phyloP scores from a whole-genome alignment of 2,888 invertebrate genomes.

The Aethes cnicana region DNA sequence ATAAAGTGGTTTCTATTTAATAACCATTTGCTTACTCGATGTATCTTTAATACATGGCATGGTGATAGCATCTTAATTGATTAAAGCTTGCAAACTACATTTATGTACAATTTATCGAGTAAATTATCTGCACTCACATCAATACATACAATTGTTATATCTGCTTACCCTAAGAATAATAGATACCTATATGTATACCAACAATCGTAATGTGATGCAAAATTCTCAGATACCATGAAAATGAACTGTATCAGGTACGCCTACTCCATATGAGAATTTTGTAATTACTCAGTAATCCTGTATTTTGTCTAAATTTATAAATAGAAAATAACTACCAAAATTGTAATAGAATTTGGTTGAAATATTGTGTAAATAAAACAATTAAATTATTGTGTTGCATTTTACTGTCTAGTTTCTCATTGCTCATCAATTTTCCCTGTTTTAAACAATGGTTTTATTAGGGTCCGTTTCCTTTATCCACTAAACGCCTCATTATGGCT shows the following conservation, averaged over 20 bases:
- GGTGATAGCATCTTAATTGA: slow-evolving; percentile 42
- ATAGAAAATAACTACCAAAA: slow-evolving; percentile 64
- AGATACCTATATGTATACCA: slow-evolving; percentile 47
- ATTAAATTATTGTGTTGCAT: slow-evolving; percentile 64
- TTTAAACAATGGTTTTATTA: no score
- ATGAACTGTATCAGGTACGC: slow-evolving; percentile 13
- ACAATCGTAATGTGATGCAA: slow-evolving; percentile 38
- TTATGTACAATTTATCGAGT: slow-evolving; percentile 69
- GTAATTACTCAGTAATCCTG: slow-evolving; percentile 56
- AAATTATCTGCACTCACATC: slow-evolving; percentile 69
- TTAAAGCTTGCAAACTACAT: slow-evolving; percentile 61
- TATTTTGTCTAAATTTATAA: slow-evolving; percentile 67
- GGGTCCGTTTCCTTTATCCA: no score
- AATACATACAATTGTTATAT: slow-evolving; percentile 45
- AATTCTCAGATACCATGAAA: slow-evolving; percentile 47
- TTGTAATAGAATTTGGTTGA: slow-evolving; percentile 73
- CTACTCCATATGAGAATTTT: slow-evolving; percentile 53
- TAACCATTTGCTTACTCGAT: slow-evolving; percentile 63
- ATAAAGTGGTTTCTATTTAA: slow-evolving; percentile 39
- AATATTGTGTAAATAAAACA: slow-evolving; percentile 82
- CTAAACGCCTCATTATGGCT: no score
- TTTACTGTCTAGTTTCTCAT: slow-evolving; percentile 31
- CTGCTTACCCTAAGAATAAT: slow-evolving; percentile 62
- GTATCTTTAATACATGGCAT: slow-evolving; percentile 61
- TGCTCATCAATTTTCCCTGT: not conserved